Percentiles rank a stretch among this genome's conserved stretches.
Conservation (phyloP, 2,113 vertebrate genomes). For the Nyctibius bracteatus region DNA sequence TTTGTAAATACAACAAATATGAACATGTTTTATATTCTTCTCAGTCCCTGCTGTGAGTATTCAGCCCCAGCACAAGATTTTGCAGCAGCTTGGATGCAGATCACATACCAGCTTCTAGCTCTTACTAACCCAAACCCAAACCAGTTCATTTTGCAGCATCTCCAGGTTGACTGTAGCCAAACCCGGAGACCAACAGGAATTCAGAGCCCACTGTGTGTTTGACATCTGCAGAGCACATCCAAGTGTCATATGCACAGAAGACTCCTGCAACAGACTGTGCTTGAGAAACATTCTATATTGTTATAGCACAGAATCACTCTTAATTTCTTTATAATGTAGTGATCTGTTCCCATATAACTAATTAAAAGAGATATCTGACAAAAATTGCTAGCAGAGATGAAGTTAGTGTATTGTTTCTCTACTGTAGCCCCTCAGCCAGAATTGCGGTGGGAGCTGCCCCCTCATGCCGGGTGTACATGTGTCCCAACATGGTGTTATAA, state of each 20-base stretch:
- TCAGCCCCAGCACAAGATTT: not conserved
- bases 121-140: not conserved
- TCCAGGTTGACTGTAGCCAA: not conserved
- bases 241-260: not conserved
- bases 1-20: not conserved
- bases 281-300: not conserved
- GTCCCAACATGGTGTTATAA: not conserved
- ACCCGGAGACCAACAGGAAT: not conserved
- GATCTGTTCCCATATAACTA: not conserved
- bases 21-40: not conserved
- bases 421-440: not conserved
- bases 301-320: not conserved
- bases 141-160: not conserved
- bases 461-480: fast-evolving
- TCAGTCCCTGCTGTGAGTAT: not conserved
- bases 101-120: not conserved
- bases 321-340: not conserved
- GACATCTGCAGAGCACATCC: not conserved
- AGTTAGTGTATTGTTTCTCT: not conserved
- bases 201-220: not conserved
- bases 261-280: not conserved
- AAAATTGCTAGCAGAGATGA: not conserved
- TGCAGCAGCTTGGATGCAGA: not conserved
- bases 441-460: not conserved
- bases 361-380: not conserved